Base-by-base conservation (phyloP, 1,140 invertebrate species). In the Caenorhabditis latens region DNA sequence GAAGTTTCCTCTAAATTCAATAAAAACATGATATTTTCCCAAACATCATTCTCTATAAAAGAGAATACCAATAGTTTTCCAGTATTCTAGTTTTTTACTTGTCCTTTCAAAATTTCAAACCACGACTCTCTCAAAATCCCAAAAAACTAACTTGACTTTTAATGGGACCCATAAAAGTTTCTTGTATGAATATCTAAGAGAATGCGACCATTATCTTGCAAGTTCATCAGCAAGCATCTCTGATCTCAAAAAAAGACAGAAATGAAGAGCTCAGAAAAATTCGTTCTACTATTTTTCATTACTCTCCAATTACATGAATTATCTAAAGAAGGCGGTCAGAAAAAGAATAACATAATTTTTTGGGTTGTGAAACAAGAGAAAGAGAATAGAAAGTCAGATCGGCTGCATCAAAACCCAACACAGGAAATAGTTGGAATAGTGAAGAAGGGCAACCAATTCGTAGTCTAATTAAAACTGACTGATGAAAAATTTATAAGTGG, bases 341-440 rank as follows among this genome's bases (percentile, higher is more conserved):
- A 4, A 3, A 63, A 13, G 40, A 63, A 63, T 7, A 63, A 32
- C n/a, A 63, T 32, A 63, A 24, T 63, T 63, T 63, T 32, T 32
- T 2, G 61, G 61, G 24, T 32, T 63, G 6, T 32, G 24, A 9
- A 79, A 19, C 19, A 79, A 79, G 21, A 32, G 16, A 24, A 42
- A 50, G 46, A 50, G 46, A 79, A 79, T 32, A 21, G 61, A n/a
- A n/a, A 58, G 24, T 32, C 21, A 6, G n/a, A 32, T 71, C 42
- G 71, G 71, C 71, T 43, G 24, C n/a, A 79, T 32, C 46, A 79
- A 11, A 79, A 79, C 14, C 46, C 71, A 46, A 46, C 71, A 79
- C 71, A 79, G 71, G 71, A 79, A 79, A 79, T 79, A 79, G 71
- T 79, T 79, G 71, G 43, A 79, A 48, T 79, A 24, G 71, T 79